Base-by-base conservation (phyloP, 1,140 invertebrate genomes). In the Ooceraea biroi region DNA sequence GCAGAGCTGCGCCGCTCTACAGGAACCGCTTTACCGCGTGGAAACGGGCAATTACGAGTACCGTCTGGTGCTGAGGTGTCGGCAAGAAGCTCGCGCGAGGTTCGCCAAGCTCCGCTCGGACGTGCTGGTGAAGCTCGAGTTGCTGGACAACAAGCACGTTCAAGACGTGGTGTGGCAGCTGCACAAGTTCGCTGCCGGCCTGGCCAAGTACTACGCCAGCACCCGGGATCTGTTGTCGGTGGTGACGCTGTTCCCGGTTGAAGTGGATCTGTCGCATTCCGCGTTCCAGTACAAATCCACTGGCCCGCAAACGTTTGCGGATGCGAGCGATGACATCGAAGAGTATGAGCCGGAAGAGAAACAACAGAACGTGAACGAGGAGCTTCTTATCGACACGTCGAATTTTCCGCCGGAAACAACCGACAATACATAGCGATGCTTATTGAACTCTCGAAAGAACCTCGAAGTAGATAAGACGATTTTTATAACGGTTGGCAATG, bases 41-140 rank as follows among this genome's bases (percentile, higher is more conserved):
- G 99, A 99, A 94, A 99, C 99, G 7, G 99, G 99, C 71, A 99
- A 99, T 94, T 99, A 99, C 95, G 99, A 99, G 93, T 99, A 99
- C 92, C 96, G 99, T 85, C 94, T 99, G 69, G 97, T 99, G 52
- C 94, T 99, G 7, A 95, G 99, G 69, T 99, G 99, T 95, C 96
- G 99, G 41, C 99, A 99, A 95, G 97, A 99, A 88, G 99, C 99
- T 0, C 94, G 99, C 82, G 94, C 95, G 0, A 96, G 97, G 90
- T 99, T 99, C 95, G 98, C 98, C 17, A 97, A 98, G 88, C 95
- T 99, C 30, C 95, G 99, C 63, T 97, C 98, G 0, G 99, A 99
- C 94, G 99, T 99, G 0, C 95, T 99, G 5, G 98, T 99, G 0
- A 99, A 99, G 95, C 95, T 99, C 89, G 99, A 99, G 94, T 94